These are phyloP conservation scores for Chiloscyllium punctatum DNA, from an alignment of 2,797 vertebrate species.

Conservation along the genomic window DNA sequence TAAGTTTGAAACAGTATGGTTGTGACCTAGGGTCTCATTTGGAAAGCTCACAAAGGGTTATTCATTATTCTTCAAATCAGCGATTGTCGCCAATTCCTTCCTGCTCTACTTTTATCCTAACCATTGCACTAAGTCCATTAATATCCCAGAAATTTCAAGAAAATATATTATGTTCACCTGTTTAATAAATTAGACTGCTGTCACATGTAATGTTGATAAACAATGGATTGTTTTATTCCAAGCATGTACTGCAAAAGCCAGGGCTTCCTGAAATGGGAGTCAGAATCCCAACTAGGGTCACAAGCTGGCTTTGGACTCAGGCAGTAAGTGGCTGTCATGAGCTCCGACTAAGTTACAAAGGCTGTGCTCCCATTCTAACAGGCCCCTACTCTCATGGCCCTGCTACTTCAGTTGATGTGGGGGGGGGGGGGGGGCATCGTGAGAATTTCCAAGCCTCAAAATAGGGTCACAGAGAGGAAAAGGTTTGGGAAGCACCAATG, in stretches of 20 bases:
- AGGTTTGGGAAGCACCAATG: no score
- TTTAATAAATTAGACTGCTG: neutral
- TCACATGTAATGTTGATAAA: neutral
- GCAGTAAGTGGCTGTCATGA: no score
- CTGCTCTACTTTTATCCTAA: neutral
- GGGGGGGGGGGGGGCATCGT: no score
- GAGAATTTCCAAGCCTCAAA: no score
- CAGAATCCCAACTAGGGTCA: no score
- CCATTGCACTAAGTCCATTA: neutral
- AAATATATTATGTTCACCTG: neutral
- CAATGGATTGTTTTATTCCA: neutral
- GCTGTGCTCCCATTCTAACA: no score
- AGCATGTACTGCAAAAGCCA: neutral
- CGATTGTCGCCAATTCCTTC: neutral
- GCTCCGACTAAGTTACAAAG: no score
- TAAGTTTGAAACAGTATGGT: neutral
- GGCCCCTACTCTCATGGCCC: no score
- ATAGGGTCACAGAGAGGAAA: no score
- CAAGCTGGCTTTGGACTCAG: no score
- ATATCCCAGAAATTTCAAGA: neutral
- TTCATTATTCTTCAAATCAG: neutral
- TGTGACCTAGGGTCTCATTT: neutral
- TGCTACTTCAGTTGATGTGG: no score
- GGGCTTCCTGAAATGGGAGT: no score
- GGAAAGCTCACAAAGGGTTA: neutral